These are phyloP conservation scores for Onthophagus sagittarius DNA, from an alignment of 2,888 invertebrate genomes.

Conservation along the genomic window DNA sequence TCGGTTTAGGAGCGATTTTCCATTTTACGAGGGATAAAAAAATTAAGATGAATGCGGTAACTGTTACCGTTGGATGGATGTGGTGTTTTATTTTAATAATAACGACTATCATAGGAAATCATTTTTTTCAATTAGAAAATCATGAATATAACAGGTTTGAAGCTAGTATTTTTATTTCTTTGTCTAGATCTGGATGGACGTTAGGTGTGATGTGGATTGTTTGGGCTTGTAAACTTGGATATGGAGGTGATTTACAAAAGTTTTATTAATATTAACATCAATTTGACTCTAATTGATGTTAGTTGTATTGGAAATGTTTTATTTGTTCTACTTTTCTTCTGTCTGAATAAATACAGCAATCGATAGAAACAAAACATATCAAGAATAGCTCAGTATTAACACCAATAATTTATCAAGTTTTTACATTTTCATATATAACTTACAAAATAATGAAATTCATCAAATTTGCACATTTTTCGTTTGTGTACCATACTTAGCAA, in stretches of 20 bases:
- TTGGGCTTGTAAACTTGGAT: slow-evolving; percentile 50
- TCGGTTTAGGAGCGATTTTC: slow-evolving; percentile 40
- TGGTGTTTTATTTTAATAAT: slow-evolving; percentile 31
- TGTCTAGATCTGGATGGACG: slow-evolving; percentile 50
- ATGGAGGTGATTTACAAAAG: slow-evolving; percentile 45
- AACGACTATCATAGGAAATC: slow-evolving; percentile 36
- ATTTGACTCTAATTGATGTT: background rate
- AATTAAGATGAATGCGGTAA: slow-evolving; percentile 30
- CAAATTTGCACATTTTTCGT: no score
- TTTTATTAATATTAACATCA: background rate
- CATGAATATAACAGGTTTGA: slow-evolving; percentile 41
- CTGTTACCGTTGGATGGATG: slow-evolving; percentile 34
- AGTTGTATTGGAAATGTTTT: background rate
- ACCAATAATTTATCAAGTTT: no score
- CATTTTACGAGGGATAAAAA: slow-evolving; percentile 37
- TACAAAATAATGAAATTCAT: no score
- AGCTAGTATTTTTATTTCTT: slow-evolving; percentile 46
- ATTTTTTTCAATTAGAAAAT: slow-evolving; percentile 37
- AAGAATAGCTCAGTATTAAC: no score
- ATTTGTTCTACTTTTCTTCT: no score
- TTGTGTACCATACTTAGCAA: no score
- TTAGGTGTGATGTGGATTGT: slow-evolving; percentile 52
- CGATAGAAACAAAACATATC: no score
- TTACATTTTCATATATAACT: no score
- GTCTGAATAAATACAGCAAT: no score